Evolutionary conservation across 2,113 vertebrate species (phyloP), one percentile per base, ranked within the genome.

Genomic region (Hassar affinis): DNA sequence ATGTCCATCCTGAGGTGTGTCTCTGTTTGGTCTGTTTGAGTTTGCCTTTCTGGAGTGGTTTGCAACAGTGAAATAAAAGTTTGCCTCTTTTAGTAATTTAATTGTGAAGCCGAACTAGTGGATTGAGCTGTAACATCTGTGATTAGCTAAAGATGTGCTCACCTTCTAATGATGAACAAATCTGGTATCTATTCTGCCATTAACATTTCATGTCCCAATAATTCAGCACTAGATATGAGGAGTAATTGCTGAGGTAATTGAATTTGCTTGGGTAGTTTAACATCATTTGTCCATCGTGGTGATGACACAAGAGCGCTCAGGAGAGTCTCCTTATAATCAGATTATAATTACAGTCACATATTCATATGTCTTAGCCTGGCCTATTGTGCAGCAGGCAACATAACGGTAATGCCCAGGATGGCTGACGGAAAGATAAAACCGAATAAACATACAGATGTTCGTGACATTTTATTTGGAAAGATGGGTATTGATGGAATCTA

Each of bases 241-340:
- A 93, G 92, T 94, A 93, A 94, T 94, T 92, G 93, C 89, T 77
- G 88, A 86, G 88, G 91, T 94, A 94, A 95, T 94, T 94, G 92
- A 94, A 94, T 94, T 94, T 93, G 93, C 93, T 94, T 94, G 93
- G 93, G 90, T 92, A 89, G 91, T 89, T 94, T 91, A 92, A 92
- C 92, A 92, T 93, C 89, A 82, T 87, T 92, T 91, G 91, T 94
- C 92, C 92, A 90, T 93, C 93, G 92, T 88, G 85, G 88, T 88
- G 92, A 94, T 93, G 93, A 92, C 92, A 93, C 89, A 79, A 82
- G 86, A 81, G 80, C 80, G 52, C 86, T 88, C 82, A 82, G 79
- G 84, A 90, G 90, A 87, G 92, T 85, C 92, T 92, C 89, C 88
- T 94, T 91, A 94, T 94, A 93, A 94, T 93, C 92, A 89, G 91